Evolutionary conservation across 2,888 invertebrate species (phyloP), one percentile per base, ranked within the genome.

Genomic region (Cephus runcator): DNA sequence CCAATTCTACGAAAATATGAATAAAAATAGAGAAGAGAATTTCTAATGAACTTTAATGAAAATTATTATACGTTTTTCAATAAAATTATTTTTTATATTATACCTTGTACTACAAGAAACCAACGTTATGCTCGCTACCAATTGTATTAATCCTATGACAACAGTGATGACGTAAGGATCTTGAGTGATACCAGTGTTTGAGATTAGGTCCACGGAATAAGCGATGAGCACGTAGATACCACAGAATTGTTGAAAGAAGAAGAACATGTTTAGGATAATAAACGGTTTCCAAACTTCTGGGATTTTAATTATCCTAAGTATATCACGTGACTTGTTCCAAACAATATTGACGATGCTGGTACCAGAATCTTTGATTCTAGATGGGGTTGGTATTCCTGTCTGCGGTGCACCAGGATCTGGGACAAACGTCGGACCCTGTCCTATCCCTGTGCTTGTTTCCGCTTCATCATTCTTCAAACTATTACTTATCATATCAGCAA

Each of bases 1-100:
- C 95, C 95, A 34, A 92, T 92, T 69, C 90, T 90, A 75, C 92
- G 92, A 31, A 56, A 23, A 86, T 82, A 71, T 83, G 76, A 77
- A 81, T 79, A 71, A 73, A 77, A 56, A 76, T 31, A 15, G 75
- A 31, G 15, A 34, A 36, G 4, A 34, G 15, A 56, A 23, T 56
- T n/a, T 11, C 12, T 73, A 68, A 78, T 73, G 34, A 36, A 73
- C 74, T 69, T 71, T 80, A 86, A 83, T 23, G 2, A 23, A 56
- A 2, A 56, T 9, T 56, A 23, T 23, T 2, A 56, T 56, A 56
- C 1, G 9, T 23, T 23, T 56, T 23, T 56, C 56, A 23, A 56
- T 56, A 9, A 56, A 56, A 9, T 23, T 23, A 23, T 23, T 23
- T 23, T 56, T 23, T 9, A 56, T 23, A 56, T 23, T 9, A 9